phyloP scores from a whole-genome alignment of 2,797 vertebrate genomes.

The Brachyalestes nurse region DNA sequence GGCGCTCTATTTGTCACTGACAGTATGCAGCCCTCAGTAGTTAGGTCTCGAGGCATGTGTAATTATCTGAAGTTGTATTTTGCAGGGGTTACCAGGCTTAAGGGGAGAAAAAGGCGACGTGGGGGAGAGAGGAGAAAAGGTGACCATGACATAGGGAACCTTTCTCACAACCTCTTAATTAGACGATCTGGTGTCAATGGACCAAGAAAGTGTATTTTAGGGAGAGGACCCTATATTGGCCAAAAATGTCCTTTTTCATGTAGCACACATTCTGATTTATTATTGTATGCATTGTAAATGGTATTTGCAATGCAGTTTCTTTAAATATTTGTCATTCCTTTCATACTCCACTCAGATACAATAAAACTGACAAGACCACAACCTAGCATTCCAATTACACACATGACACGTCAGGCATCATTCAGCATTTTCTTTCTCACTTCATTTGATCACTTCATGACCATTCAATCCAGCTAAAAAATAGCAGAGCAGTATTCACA shows the following conservation, averaged over 20 bases:
- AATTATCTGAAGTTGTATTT: constrained; percentile 80
- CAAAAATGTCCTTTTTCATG: neutral
- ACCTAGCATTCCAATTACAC: neutral
- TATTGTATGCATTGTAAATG: neutral
- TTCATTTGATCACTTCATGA: constrained; percentile 51
- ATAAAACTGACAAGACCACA: neutral
- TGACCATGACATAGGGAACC: constrained; percentile 77
- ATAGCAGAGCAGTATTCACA: constrained; percentile 44
- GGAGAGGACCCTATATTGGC: constrained; percentile 11
- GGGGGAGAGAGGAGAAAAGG: constrained; percentile 99
- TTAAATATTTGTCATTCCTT: neutral
- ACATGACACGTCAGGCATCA: constrained; percentile 45
- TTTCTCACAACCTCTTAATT: constrained; percentile 57
- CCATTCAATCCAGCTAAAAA: constrained; percentile 57
- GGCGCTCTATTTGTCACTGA: constrained; percentile 13
- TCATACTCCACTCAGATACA: neutral
- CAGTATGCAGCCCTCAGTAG: constrained; percentile 31
- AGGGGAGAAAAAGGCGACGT: constrained; percentile 96
- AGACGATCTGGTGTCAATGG: constrained; percentile 83
- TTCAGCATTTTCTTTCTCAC: constrained; percentile 72
- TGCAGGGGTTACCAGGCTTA: constrained; percentile 95
- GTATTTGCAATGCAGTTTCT: neutral
- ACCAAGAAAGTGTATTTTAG: constrained; percentile 61
- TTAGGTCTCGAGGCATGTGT: constrained; percentile 46
- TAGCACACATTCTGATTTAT: neutral